Base-by-base conservation (phyloP, 2,888 invertebrate genomes). In the Himalopsyche anomala region DNA sequence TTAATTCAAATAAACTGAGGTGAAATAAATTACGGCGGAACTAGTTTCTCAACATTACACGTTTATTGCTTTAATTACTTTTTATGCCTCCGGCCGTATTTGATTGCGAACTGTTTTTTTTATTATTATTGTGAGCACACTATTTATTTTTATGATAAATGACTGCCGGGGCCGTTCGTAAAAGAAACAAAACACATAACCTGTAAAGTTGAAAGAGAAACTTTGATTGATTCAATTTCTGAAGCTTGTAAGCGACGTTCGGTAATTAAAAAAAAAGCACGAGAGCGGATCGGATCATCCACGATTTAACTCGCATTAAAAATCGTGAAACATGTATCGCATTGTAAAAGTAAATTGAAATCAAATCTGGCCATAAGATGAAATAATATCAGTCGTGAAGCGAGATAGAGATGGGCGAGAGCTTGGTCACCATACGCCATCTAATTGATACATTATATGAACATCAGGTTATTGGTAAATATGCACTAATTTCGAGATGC, bases 31-130 rank as follows among this genome's bases (percentile, higher is more conserved):
- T 83, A 86, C 81, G 79, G 42, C 38, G 45, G 83, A 82, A 62
- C 83, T 62, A 83, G 83, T 83, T 83, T 83, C 62, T 40, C 69
- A 82, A 38, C 81, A 55, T 74, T 74, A 36, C 81, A 84, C 84
- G 74, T 86, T 86, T 86, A 86, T 83, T 84, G 84, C 84, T 83
- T 86, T 84, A 86, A 86, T 86, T 86, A 86, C 81, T 74, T 86
- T 84, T 51, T 69, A 51, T 56, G 84, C 82, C 84, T 19, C 80
- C 81, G 86, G 86, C 51, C 36, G 74, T 74, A 74, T 74, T 74
- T 74, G 74, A 74, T 74, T 74, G 36, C 74, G 74, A 74, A 19
- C 69, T 51, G 82, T 28, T 56, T 40, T 56, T 40, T 56, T 82
- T 82, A n/a, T n/a, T 62, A 28, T 51, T 15, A 51, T 5, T 4